Percentiles rank a stretch among this genome's conserved stretches.
Conservation (phyloP, 2,888 invertebrate genomes). For the Euphydryas editha region DNA sequence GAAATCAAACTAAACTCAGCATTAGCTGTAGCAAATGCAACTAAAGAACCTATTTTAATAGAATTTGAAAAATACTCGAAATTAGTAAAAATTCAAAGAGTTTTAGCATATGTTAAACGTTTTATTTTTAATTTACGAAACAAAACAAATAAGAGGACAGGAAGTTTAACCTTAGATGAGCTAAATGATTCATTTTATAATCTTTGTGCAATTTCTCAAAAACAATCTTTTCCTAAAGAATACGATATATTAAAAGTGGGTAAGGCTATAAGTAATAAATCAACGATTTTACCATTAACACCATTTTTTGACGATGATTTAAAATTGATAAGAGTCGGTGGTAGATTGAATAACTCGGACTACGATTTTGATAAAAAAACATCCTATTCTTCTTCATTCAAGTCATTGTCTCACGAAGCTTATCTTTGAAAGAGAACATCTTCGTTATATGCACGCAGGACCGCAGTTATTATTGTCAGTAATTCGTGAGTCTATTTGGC, state of each 20-base stretch:
- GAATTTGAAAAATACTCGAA: constrained; percentile 11
- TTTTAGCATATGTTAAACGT: constrained; percentile 19
- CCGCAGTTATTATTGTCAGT: no score
- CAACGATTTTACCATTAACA: neutral
- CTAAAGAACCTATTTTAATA: constrained; percentile 17
- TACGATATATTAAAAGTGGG: constrained; percentile 8
- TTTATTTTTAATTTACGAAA: constrained; percentile 26
- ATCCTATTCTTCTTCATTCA: constrained; percentile 48
- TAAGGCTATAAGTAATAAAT: neutral
- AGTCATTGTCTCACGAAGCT: constrained; percentile 40
- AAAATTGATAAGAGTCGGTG: constrained; percentile 42
- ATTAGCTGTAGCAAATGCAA: constrained; percentile 3
- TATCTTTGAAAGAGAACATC: constrained; percentile 29
- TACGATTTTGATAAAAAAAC: constrained; percentile 38
- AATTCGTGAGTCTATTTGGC: constrained; percentile 24
- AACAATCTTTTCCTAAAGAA: constrained; percentile 17
- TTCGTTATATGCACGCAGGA: no score
- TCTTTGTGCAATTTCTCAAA: constrained; percentile 19
- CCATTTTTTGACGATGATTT: constrained; percentile 17
- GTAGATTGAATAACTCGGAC: constrained; percentile 41
- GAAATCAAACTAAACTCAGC: constrained; percentile 9
- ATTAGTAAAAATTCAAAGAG: constrained; percentile 22
- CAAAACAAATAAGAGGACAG: constrained; percentile 8
- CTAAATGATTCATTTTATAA: constrained; percentile 19
- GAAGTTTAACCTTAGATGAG: constrained; percentile 20